A percentile compares a stretch with the other conserved stretches of the same genome.
phyloP scores from a whole-genome alignment of 2,888 invertebrate species.

The Tenthredo distinguenda region DNA sequence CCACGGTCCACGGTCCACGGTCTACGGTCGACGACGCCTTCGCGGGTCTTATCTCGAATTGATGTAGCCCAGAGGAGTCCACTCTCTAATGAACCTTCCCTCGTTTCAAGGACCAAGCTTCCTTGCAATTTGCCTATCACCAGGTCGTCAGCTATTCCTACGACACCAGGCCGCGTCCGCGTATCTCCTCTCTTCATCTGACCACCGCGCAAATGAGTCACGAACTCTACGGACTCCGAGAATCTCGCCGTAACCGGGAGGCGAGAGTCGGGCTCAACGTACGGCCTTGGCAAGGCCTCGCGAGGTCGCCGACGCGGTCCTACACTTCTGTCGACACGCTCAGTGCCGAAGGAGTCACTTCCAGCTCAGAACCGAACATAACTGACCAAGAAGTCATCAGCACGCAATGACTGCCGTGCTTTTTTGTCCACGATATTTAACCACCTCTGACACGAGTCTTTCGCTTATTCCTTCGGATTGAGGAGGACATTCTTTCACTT shows the following conservation, averaged over 20 bases:
- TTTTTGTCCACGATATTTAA: not conserved
- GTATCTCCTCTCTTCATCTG: slow-evolving; percentile 49
- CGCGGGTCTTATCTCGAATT: slow-evolving; percentile 44
- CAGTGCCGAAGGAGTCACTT: slow-evolving; percentile 18
- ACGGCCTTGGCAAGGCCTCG: slow-evolving; percentile 77
- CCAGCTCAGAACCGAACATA: not conserved
- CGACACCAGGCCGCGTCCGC: slow-evolving; percentile 27
- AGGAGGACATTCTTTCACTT: not conserved
- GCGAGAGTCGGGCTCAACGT: slow-evolving; percentile 72
- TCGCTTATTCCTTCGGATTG: not conserved
- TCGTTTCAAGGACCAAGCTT: slow-evolving; percentile 35
- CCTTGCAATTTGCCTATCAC: slow-evolving; percentile 59
- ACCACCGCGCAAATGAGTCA: slow-evolving; percentile 71
- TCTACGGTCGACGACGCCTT: slow-evolving; percentile 22
- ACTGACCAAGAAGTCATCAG: not conserved
- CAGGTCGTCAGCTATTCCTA: slow-evolving; percentile 46
- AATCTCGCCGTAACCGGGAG: slow-evolving; percentile 49
- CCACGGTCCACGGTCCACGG: not conserved
- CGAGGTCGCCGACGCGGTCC: slow-evolving; percentile 76
- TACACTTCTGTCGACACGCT: slow-evolving; percentile 58
- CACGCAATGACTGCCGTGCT: not conserved
- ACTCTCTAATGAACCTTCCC: slow-evolving; percentile 51
- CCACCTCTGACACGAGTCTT: not conserved
- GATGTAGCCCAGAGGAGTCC: slow-evolving; percentile 30
- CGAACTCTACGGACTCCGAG: slow-evolving; percentile 65